phyloP scores from a whole-genome alignment of 1,140 invertebrate species.

The Steinernema khuongi region DNA sequence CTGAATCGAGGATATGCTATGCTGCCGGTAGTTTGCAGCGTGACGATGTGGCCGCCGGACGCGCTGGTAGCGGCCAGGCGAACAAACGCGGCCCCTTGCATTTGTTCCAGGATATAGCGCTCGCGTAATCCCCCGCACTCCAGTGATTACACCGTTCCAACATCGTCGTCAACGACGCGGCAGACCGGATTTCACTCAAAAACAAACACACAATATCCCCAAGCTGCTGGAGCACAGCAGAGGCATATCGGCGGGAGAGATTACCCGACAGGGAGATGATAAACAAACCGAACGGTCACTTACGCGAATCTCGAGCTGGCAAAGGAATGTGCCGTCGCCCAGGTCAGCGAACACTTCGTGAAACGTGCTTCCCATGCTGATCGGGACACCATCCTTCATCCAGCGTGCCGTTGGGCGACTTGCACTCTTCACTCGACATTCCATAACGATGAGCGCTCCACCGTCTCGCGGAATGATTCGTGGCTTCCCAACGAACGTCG shows the following conservation, averaged over 20 bases:
- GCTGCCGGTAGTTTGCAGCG: too few species aligned
- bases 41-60: neutral
- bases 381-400: conserved; percentile 71
- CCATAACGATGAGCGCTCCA: conserved; percentile 83
- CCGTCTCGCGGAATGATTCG: conserved; percentile 93
- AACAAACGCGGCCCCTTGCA: neutral
- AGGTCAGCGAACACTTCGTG: conserved; percentile 77
- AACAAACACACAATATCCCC: conserved; percentile 15
- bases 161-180: conserved; percentile 11
- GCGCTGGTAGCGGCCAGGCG: neutral
- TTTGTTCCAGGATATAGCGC: neutral
- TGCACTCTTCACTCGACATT: conserved; percentile 86
- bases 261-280: neutral
- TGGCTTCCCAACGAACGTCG: conserved; percentile 90
- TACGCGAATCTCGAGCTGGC: conserved; percentile 77
- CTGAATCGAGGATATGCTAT: too few species aligned
- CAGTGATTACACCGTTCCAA: conserved; percentile 12
- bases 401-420: conserved; percentile 74
- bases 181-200: conserved; percentile 16
- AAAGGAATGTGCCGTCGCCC: conserved; percentile 81
- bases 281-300: conserved; percentile 29
- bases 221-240: neutral
- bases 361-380: conserved; percentile 76
- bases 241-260: neutral
- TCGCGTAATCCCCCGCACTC: conserved; percentile 14